These are phyloP conservation scores for Malurus elegans DNA, from an alignment of 2,113 vertebrate species.

Conservation along the genomic window DNA sequence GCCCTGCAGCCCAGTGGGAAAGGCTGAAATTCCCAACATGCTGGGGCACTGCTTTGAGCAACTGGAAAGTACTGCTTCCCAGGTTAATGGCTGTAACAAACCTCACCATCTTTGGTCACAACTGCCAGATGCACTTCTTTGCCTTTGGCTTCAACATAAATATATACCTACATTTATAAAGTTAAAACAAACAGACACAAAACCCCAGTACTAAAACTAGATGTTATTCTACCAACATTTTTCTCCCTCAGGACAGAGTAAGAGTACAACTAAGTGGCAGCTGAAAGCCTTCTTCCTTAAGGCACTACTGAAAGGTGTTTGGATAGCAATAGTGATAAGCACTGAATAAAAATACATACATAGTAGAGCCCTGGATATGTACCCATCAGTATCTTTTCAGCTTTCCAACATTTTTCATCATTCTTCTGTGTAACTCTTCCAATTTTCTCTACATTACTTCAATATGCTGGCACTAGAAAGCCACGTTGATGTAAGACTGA, in stretches of 20 bases:
- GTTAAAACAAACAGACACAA: conserved; percentile 22
- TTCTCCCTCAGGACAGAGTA: neutral
- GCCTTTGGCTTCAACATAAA: conserved; percentile 27
- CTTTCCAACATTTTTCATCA: neutral
- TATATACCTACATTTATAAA: conserved; percentile 2
- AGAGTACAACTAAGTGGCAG: neutral
- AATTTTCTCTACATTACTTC: neutral
- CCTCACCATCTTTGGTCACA: conserved; percentile 40
- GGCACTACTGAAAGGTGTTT: neutral
- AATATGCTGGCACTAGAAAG: neutral
- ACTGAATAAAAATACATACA: neutral
- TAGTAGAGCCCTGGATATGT: neutral
- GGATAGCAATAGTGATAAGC: neutral
- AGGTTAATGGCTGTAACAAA: neutral
- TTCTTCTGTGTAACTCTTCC: neutral
- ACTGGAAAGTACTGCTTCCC: neutral
- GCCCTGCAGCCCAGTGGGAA: neutral
- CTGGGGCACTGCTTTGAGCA: neutral
- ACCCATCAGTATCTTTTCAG: neutral
- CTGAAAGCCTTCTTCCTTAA: neutral
- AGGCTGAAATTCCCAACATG: neutral
- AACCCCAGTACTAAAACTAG: neutral
- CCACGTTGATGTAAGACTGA: neutral
- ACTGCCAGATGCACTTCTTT: neutral
- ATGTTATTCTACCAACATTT: neutral